Conservation (phyloP, 2,797 vertebrate genomes). For the Monodelphis domestica region DNA sequence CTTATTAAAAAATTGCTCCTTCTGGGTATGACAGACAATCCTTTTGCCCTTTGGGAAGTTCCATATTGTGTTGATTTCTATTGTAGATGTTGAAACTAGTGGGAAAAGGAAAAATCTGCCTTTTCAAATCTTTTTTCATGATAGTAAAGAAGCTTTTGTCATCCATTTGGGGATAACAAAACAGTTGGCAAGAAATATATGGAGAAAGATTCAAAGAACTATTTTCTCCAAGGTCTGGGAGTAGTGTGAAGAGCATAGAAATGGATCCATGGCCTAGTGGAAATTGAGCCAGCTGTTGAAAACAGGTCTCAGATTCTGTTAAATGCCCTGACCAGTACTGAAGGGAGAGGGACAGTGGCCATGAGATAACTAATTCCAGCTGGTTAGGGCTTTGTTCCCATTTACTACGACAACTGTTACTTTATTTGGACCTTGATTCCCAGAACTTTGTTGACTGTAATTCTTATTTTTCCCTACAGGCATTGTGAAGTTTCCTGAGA, state of each 20-base stretch:
- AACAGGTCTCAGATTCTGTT: slow-evolving; percentile 21
- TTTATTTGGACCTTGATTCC: slow-evolving; percentile 19
- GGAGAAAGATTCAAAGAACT: neutral
- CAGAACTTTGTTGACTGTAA: slow-evolving; percentile 18
- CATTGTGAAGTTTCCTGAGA: slow-evolving; percentile 48
- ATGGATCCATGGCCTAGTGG: slow-evolving; percentile 12
- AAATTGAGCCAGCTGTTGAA: neutral
- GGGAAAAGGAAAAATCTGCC: slow-evolving; percentile 36
- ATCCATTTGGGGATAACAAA: slow-evolving; percentile 3
- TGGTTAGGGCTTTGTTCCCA: slow-evolving; percentile 20
- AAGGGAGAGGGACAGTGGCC: slow-evolving; percentile 37
- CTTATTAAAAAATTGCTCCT: slow-evolving; percentile 29
- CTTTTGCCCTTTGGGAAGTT: slow-evolving; percentile 40
- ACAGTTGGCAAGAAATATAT: slow-evolving; percentile 23
- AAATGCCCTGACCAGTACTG: slow-evolving; percentile 33
- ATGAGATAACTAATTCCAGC: slow-evolving; percentile 36
- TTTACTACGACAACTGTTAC: neutral
- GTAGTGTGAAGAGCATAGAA: slow-evolving; percentile 19
- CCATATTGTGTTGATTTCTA: neutral
- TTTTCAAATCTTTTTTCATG: slow-evolving; percentile 48
- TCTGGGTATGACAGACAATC: neutral
- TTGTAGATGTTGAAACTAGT: slow-evolving; percentile 24
- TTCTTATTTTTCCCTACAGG: slow-evolving; percentile 33
- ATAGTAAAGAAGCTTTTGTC: slow-evolving; percentile 28
- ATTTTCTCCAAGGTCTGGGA: slow-evolving; percentile 11